phyloP scores from a whole-genome alignment of 2,113 vertebrate genomes.

The Maccullochella peelii region DNA sequence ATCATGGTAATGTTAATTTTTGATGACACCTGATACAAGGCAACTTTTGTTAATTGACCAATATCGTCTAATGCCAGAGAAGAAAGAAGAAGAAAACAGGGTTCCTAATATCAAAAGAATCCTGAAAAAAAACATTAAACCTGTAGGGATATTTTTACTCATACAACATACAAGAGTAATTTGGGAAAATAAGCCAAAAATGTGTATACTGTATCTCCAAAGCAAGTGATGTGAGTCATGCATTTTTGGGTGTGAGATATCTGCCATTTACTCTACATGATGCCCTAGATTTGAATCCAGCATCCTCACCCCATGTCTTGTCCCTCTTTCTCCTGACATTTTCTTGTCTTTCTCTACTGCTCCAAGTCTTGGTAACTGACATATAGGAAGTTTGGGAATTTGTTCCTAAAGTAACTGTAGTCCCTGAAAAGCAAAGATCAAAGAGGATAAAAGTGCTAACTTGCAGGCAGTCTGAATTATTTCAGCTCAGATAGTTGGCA shows the following conservation, averaged over 20 bases:
- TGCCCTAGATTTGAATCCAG: neutral
- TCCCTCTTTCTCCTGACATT: neutral
- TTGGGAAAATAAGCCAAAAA: neutral
- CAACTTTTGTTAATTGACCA: neutral
- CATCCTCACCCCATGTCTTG: neutral
- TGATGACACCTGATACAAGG: neutral
- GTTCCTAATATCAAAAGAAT: no score
- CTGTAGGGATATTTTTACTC: no score
- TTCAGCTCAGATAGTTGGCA: constrained; percentile 1
- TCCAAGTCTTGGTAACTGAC: no score
- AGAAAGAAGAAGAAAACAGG: neutral
- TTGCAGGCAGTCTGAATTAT: constrained; percentile 1
- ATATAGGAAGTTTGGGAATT: neutral
- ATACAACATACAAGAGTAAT: neutral
- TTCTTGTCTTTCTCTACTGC: neutral
- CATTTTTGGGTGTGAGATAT: neutral
- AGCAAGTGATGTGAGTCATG: neutral
- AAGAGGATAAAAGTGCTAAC: neutral
- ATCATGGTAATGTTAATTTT: neutral
- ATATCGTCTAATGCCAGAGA: neutral
- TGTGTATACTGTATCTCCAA: neutral
- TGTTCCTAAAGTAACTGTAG: neutral
- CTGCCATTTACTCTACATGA: neutral
- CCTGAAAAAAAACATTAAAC: no score
- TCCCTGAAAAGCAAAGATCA: neutral